phyloP scores from a whole-genome alignment of 23 tunicate genomes.

The Ascidia mentula region DNA sequence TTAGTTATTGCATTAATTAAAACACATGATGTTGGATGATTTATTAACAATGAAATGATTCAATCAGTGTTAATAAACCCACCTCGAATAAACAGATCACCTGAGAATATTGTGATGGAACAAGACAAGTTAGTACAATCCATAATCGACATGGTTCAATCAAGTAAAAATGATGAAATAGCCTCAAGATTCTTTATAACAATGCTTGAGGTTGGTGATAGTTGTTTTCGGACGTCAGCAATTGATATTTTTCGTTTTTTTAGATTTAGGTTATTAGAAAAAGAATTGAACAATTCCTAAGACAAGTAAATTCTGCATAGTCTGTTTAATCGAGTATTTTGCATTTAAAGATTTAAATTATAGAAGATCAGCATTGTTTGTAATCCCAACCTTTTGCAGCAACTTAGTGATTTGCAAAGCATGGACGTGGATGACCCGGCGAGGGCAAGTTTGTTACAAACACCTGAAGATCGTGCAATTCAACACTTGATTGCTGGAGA shows the following conservation, averaged over 20 bases:
- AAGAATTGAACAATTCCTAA: too few species aligned
- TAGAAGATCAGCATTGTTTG: background rate
- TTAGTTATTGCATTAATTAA: too few species aligned
- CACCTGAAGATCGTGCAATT: constrained; percentile 35
- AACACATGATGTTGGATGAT: too few species aligned
- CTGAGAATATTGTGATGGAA: constrained; percentile 15
- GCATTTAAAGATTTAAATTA: too few species aligned
- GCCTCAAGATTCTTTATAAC: constrained; percentile 11
- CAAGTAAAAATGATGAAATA: background rate
- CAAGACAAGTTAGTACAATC: constrained; percentile 32
- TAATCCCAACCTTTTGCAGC: background rate
- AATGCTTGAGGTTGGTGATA: constrained; percentile 13
- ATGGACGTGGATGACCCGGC: background rate
- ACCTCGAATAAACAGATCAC: too few species aligned
- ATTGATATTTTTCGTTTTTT: too few species aligned
- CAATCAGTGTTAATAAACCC: too few species aligned
- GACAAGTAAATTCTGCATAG: too few species aligned
- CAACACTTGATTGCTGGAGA: constrained; percentile 26
- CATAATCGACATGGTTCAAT: background rate
- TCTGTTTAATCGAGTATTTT: too few species aligned
- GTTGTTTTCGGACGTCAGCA: too few species aligned
- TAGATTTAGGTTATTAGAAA: too few species aligned
- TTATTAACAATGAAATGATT: too few species aligned
- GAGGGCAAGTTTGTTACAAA: constrained; percentile 11
- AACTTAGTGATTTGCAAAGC: background rate